Base-by-base conservation (phyloP, 2,888 invertebrate genomes). In the Coleophora deauratella region DNA sequence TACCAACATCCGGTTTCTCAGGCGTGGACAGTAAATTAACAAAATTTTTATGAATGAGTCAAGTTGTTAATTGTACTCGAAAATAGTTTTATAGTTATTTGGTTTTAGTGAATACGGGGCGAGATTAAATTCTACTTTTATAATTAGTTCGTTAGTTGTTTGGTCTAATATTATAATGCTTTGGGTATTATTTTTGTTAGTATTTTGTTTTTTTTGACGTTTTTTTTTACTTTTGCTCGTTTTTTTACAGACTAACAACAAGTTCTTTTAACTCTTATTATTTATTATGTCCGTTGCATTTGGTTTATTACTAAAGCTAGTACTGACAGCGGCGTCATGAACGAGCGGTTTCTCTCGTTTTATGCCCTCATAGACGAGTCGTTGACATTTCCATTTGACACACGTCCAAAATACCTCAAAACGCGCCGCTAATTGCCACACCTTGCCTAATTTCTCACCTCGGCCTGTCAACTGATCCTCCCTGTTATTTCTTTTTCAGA, bases 401-500 rank as follows among this genome's bases (percentile, higher is more conserved):
- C 62, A 51, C 49, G 50, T 63, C 60, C 66, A 63, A 66, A 59
- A 57, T 56, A 51, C 54, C 62, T 52, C 55, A 34, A 36, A 36
- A 38, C 37, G 28, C 21, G 27, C 35, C 14, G 10, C 71, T 77
- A 75, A 79, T 78, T 72, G 66, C 63, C 68, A 56, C 66, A 66
- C 70, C 73, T 76, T 72, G 55, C 60, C 69, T 65, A 66, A 73
- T 73, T 61, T 54, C 61, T 57, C 62, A 65, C 62, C 62, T 62
- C 54, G 54, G 57, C 62, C 62, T 62, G 55, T 64, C 60, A 54
- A 59, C 72, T 77, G 64, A 80, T 66, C 53, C 49, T 47, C 62
- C n/a, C n/a, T n/a, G 50, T 66, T 70, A 59, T 78, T 80, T 77
- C 65, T 76, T 79, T 78, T 82, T 65, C 81, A 81, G 82, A 52